Percentiles rank a stretch among this genome's conserved stretches.
These are phyloP conservation scores for Idaea dimidiata DNA, from an alignment of 2,888 invertebrate species.

Conservation along the genomic window DNA sequence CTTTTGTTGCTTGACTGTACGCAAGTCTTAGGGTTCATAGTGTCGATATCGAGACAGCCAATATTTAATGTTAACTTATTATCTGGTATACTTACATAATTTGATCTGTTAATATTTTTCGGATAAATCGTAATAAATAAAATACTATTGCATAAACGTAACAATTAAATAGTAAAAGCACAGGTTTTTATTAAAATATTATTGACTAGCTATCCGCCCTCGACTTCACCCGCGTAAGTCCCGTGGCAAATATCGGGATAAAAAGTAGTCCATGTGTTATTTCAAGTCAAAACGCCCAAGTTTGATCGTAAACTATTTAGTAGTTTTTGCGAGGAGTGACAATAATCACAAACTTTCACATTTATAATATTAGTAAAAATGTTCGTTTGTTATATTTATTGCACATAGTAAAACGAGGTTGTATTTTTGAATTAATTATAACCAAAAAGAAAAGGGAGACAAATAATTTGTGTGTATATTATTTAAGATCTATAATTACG, in stretches of 20 bases:
- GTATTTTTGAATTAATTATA: constrained; percentile 69
- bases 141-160: constrained; percentile 45
- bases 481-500: constrained; percentile 68
- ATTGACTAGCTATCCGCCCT: constrained; percentile 33
- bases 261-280: no score
- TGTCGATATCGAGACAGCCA: not conserved
- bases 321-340: no score
- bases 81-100: not conserved
- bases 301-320: no score
- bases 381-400: constrained; percentile 65
- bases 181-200: constrained; percentile 60
- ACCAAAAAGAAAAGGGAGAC: constrained; percentile 60
- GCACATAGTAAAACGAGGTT: constrained; percentile 79
- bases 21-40: not conserved
- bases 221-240: no score
- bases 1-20: constrained; percentile 20
- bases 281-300: no score
- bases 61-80: constrained; percentile 3
- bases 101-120: constrained; percentile 13
- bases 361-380: constrained; percentile 37
- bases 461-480: constrained; percentile 80
- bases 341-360: no score
- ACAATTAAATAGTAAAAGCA: constrained; percentile 67
- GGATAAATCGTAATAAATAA: constrained; percentile 19
- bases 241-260: no score